Base-by-base conservation (phyloP, 2,113 vertebrate genomes). In the Chlamydotis undulata region DNA sequence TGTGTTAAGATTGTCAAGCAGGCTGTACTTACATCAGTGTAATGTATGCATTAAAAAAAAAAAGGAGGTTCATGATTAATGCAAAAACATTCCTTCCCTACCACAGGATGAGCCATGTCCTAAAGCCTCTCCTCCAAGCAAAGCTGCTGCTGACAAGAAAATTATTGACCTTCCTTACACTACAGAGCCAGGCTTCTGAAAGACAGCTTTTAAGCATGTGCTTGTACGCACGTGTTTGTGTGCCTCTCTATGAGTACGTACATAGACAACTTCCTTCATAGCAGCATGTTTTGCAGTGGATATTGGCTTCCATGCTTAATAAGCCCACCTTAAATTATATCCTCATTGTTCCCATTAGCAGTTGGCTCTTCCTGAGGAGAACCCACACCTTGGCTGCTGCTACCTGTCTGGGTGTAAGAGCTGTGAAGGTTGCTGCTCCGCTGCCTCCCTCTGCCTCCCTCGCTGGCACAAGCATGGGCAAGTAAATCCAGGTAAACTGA, bases 221-320 rank as follows among this genome's bases (percentile, higher is more conserved):
- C 33, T 29, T 19, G 45, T 64, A 39, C 1, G 0, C 2, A 0
- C 0, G 0, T 18, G 71, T 23, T 39, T 2, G 0, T 9, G 35
- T 65, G 60, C 71, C 41, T 39, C 39, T 49, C 45, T 10, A 0
- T 3, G 35, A 0, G 0, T 5, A 2, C 0, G 0, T 14, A 4
- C 7, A 15, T 6, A 24, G 12, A 29, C 0, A 4, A 25, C 50
- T 83, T 33, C 45, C 35, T 31, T 49, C 59, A 33, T 5, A 23
- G 83, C 74, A 37, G 50, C 10, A 3, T 2, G 5, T 19, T 60
- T 24, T 43, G 49, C 82, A 52, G 35, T 3, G 14, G 43, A 9
- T 73, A 39, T 12, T 1, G 5, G 53, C 50, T 64, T 39, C 61
- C 0, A 1, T 10, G 35, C 77, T 59, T 63, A 43, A 57, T 55